Conservation (phyloP, 2,113 vertebrate species). For the Muntiacus muntjak region DNA sequence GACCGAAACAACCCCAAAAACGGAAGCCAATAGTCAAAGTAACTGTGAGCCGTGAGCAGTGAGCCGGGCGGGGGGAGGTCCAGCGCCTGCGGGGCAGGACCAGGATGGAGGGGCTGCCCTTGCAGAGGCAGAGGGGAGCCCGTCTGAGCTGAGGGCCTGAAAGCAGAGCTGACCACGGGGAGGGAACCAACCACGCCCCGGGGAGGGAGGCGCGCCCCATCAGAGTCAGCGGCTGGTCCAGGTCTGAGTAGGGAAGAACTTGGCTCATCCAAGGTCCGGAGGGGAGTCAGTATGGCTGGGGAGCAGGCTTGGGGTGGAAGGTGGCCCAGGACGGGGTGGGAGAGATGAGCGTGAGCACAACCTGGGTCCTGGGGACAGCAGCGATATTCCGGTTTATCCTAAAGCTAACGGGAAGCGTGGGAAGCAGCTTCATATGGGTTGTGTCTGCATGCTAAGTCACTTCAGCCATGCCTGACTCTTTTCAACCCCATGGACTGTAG, state of each 20-base stretch:
- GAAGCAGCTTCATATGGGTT: too few species aligned
- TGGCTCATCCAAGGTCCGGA: rapidly evolving
- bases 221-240: rapidly evolving
- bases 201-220: rapidly evolving
- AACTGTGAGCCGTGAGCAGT: rapidly evolving
- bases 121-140: background rate
- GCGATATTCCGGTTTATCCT: rapidly evolving
- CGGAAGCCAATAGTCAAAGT: background rate
- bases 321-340: too few species aligned
- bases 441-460: background rate
- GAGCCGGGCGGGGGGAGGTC: rapidly evolving
- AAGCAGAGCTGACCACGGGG: rapidly evolving
- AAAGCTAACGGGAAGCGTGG: rapidly evolving
- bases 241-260: background rate
- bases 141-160: rapidly evolving
- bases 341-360: rapidly evolving
- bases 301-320: rapidly evolving
- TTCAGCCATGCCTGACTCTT: background rate
- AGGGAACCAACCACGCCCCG: background rate
- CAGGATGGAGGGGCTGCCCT: rapidly evolving
- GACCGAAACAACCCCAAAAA: background rate
- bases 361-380: rapidly evolving
- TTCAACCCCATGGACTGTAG: background rate
- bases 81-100: rapidly evolving
- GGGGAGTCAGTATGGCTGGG: rapidly evolving